Evolutionary conservation across 2,888 invertebrate genomes (phyloP), one percentile per base, ranked within the genome.

Genomic region (Muscina levida): DNA sequence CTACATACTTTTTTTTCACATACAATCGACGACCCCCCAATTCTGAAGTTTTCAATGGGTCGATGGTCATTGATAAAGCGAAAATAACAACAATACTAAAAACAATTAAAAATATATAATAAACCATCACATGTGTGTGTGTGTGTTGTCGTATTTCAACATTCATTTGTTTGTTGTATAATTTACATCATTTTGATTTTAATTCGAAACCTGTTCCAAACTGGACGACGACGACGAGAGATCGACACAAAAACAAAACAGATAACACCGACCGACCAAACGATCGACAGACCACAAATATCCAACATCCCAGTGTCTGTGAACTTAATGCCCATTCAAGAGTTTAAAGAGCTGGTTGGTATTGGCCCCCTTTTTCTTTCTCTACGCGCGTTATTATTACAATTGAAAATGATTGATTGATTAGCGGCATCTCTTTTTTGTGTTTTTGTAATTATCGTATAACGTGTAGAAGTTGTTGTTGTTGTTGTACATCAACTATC

Each of bases 371-470:
- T 19, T 22, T 11, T 22, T n/a, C n/a, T n/a, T 17, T 22, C 19
- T 37, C 15, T n/a, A 17, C 37, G 6, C n/a, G 53, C 37, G 37
- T 42, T 62, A 42, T 62, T 59, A 19, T 59, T n/a, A n/a, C n/a
- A n/a, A n/a, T 59, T 39, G 42, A 62, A n/a, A 62, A 62, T 62
- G 62, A 62, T 62, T 62, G 62, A 62, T 62, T 62, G 62, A 62
- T 62, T 42, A 62, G 62, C 62, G 62, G 62, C 62, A 62, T 62
- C 42, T 62, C 42, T 62, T 42, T 59, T 53, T n/a, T 42, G 59
- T 22, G 59, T 22, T 62, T 19, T 22, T 62, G 62, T 62, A 31
- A 57, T n/a, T 44, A n/a, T 15, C 22, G 13, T 62, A 42, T 19
- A 17, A 1, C 6, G 8, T 37, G 17, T 39, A 17, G 39, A 17